Evolutionary conservation across 92 coral and sea anemone genomes (phyloP).

Genomic region (Ricordea florida): DNA sequence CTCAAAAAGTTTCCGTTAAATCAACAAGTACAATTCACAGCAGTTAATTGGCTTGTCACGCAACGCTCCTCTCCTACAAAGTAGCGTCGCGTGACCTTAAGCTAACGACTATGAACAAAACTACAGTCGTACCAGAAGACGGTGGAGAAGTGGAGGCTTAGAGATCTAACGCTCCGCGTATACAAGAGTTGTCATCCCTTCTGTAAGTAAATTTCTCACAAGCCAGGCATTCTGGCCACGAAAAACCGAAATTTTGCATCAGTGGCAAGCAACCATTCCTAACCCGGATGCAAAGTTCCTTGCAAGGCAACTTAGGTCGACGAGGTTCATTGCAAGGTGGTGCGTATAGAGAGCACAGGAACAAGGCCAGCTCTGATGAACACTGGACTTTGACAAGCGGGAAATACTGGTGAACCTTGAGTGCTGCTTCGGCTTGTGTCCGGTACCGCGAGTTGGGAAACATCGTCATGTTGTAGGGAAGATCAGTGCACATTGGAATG

Average conservation of each 20-base stretch:
- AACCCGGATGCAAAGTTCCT: slow-evolving; percentile 31
- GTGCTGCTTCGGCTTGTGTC: slow-evolving; percentile 32
- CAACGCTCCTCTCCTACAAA: no score
- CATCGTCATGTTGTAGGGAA: slow-evolving; percentile 49
- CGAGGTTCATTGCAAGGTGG: slow-evolving; percentile 13
- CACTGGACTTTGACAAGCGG: slow-evolving; percentile 38
- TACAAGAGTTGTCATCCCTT: not conserved
- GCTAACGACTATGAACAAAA: no score
- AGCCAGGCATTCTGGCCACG: slow-evolving; percentile 41
- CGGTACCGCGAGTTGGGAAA: slow-evolving; percentile 44
- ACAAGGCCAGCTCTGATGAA: slow-evolving; percentile 15
- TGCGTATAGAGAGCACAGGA: slow-evolving; percentile 50
- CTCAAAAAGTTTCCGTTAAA: no score
- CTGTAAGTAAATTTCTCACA: slow-evolving; percentile 8
- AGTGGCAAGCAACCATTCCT: slow-evolving; percentile 17
- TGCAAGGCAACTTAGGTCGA: slow-evolving; percentile 10
- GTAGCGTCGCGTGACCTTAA: no score
- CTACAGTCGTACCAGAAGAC: no score
- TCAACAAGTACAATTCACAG: no score
- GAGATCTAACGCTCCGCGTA: not conserved
- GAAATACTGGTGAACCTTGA: slow-evolving; percentile 38
- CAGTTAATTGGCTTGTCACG: no score
- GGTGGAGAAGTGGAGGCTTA: not conserved
- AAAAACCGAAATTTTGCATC: slow-evolving; percentile 9
- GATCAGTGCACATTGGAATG: slow-evolving; percentile 19